A percentile compares a stretch with the other conserved stretches of the same genome.
Evolutionary conservation across 2,888 invertebrate species (phyloP).

Genomic region (Patella caerulea): DNA sequence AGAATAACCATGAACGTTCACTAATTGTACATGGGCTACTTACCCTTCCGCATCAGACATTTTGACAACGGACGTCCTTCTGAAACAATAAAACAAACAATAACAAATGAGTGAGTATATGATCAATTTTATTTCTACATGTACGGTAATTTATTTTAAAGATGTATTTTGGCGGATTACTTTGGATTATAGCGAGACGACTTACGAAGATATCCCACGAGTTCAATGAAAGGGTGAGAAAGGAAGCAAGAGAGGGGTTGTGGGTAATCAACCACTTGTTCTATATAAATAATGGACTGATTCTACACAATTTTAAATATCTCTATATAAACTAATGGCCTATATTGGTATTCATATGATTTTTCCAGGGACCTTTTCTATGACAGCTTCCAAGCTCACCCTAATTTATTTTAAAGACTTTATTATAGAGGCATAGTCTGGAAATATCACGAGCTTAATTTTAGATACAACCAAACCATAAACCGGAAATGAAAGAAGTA

Average conservation of each 20-base stretch:
- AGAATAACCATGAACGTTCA: no score
- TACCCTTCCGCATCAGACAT: conserved; percentile 72
- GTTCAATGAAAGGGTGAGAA: neutral
- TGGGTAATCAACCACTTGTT: neutral
- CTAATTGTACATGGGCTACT: conserved; percentile 25
- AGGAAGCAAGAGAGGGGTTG: neutral
- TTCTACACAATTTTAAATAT: no score
- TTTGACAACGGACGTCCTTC: conserved; percentile 59
- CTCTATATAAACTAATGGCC: no score
- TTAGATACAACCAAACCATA: neutral
- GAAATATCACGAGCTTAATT: neutral
- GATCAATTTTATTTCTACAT: neutral
- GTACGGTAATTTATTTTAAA: neutral
- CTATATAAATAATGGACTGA: no score
- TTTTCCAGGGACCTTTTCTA: no score
- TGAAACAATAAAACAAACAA: conserved; percentile 39
- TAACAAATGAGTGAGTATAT: neutral
- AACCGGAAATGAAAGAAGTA: no score
- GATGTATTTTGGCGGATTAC: neutral
- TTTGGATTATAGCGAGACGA: conserved; percentile 12
- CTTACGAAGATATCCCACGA: conserved; percentile 45
- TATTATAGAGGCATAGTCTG: no score
- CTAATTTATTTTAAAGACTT: no score
- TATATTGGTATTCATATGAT: no score
- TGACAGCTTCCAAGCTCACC: no score